Conservation (phyloP, 1,140 invertebrate species). For the Diachasmimorpha longicaudata region DNA sequence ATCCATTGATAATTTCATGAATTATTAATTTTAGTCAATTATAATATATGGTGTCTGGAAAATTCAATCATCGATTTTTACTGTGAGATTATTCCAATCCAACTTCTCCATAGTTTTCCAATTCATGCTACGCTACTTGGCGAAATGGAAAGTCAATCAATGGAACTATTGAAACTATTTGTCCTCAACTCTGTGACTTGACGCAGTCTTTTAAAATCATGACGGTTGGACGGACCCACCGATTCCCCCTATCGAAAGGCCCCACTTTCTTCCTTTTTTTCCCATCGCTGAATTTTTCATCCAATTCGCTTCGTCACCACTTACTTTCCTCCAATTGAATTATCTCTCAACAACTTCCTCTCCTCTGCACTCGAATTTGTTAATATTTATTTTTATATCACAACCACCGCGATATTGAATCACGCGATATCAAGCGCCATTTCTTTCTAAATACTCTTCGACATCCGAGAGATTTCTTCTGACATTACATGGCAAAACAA, state of each 20-base stretch:
- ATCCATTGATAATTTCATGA: not conserved
- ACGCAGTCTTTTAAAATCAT: not conserved
- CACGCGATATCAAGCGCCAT: not conserved
- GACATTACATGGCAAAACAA: not conserved
- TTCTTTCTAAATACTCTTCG: not conserved
- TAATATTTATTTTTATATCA: not conserved
- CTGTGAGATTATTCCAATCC: not conserved
- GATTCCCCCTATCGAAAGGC: not conserved
- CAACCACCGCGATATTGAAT: not conserved
- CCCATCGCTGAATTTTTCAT: not conserved
- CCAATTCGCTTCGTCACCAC: not conserved
- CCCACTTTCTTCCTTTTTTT: not conserved
- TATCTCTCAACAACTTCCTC: not conserved
- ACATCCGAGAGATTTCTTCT: not conserved
- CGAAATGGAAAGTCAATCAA: not conserved
- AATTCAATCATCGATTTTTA: too few relatives aligned
- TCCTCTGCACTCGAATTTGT: not conserved
- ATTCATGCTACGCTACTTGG: not conserved
- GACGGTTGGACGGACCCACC: not conserved
- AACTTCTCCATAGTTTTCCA: not conserved
- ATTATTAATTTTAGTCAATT: too few relatives aligned
- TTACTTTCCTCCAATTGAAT: not conserved
- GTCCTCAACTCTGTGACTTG: not conserved
- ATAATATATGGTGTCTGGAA: too few relatives aligned
- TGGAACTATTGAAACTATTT: not conserved